Evolutionary conservation across 1,140 invertebrate genomes (phyloP).

Genomic region (Papilio dardanus): DNA sequence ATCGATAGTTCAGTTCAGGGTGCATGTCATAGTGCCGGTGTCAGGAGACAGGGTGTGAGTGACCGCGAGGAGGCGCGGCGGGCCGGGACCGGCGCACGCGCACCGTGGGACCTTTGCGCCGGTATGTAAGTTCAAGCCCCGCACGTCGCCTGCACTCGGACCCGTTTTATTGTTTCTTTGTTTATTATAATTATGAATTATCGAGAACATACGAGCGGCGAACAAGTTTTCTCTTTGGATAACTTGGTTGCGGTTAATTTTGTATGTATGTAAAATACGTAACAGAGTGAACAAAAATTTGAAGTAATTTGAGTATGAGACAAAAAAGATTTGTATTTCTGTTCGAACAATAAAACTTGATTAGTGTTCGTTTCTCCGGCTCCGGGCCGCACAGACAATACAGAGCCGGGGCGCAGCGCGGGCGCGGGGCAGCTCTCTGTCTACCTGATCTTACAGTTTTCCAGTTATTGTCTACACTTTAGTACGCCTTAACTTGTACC

Average conservation of each 20-base stretch:
- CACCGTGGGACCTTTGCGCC: conserved; percentile 53
- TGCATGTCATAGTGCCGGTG: conserved; percentile 41
- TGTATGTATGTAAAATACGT: neutral
- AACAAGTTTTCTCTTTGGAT: neutral
- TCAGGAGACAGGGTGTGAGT: conserved; percentile 50
- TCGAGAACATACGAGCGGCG: conserved; percentile 23
- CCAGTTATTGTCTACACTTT: conserved; percentile 30
- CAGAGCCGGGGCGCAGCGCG: conserved; percentile 21
- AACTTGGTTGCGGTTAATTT: neutral
- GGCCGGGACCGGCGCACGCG: conserved; percentile 30
- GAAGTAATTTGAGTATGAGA: too few relatives aligned
- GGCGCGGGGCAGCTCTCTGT: conserved; percentile 38
- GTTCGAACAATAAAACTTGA: conserved; percentile 24
- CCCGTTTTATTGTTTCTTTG: conserved; percentile 12
- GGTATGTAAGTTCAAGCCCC: conserved; percentile 47
- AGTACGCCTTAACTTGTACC: neutral
- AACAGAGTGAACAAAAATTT: too few relatives aligned
- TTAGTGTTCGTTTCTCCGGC: neutral
- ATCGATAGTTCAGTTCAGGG: conserved; percentile 46
- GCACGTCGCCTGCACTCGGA: neutral
- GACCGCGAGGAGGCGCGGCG: conserved; percentile 39
- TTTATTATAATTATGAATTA: conserved; percentile 1
- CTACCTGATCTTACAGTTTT: conserved; percentile 55
- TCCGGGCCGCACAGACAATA: conserved; percentile 31
- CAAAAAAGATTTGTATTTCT: conserved; percentile 1